Evolutionary conservation across 2,113 vertebrate genomes (phyloP).

Genomic region (Chelonoidis abingdonii): DNA sequence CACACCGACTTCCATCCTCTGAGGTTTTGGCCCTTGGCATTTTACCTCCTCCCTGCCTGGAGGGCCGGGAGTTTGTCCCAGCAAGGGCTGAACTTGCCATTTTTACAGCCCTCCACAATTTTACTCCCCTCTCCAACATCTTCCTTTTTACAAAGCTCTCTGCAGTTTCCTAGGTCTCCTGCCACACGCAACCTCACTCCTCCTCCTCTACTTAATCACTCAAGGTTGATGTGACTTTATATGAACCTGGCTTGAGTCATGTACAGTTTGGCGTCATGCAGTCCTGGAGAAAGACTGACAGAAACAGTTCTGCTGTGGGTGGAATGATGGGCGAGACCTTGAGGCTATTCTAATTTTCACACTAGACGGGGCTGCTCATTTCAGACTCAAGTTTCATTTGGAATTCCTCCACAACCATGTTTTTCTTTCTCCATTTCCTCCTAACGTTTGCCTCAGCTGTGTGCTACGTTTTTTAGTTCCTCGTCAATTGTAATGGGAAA

Average conservation of each 20-base stretch:
- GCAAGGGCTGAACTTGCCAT: neutral
- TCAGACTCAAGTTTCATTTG: neutral
- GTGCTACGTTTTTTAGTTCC: constrained; percentile 50
- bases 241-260: neutral
- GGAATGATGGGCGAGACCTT: neutral
- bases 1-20: neutral
- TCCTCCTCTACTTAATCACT: neutral
- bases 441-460: neutral
- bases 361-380: neutral
- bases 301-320: neutral
- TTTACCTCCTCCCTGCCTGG: neutral
- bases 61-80: neutral
- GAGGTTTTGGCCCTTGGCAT: neutral
- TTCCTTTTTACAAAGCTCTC: neutral
- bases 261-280: neutral
- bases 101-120: neutral
- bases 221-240: accelerated
- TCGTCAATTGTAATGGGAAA: neutral
- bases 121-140: neutral
- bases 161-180: neutral
- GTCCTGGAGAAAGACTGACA: neutral
- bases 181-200: neutral
- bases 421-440: neutral
- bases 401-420: neutral
- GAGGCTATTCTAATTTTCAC: neutral